Percentiles rank a stretch among this genome's conserved stretches.
Conservation (phyloP, 2,113 vertebrate species). For the Phycodurus eques region DNA sequence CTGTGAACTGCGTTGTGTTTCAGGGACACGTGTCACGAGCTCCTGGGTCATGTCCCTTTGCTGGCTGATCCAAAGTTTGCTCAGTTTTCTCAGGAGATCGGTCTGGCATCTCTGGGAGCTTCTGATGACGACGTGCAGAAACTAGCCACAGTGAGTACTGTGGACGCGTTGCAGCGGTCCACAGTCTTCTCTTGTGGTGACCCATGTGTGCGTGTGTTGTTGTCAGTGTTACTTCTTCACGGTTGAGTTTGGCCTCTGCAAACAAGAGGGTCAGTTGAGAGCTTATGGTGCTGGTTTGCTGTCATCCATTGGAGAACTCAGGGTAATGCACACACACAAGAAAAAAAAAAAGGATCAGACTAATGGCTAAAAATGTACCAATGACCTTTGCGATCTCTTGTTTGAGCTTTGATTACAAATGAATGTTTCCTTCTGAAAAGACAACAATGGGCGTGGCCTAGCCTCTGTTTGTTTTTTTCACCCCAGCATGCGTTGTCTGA, state of each 20-base stretch:
- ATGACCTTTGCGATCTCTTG: background rate
- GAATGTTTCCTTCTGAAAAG: too few relatives aligned
- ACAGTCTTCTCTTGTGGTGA: background rate
- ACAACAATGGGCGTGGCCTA: background rate
- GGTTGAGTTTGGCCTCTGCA: constrained; percentile 96
- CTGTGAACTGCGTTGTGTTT: background rate
- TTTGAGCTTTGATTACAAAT: too few relatives aligned
- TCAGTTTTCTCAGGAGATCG: constrained; percentile 98
- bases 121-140: constrained; percentile 96
- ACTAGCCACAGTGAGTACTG: constrained; percentile 87
- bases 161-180: background rate
- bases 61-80: constrained; percentile 96
- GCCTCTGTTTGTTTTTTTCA: constrained; percentile 33
- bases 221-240: constrained; percentile 98
- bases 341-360: background rate
- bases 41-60: constrained; percentile 93
- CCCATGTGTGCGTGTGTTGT: constrained; percentile 2
- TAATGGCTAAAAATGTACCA: background rate
- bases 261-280: constrained; percentile 94
- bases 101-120: constrained; percentile 91
- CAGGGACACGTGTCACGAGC: constrained; percentile 96
- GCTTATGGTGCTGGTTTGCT: constrained; percentile 94
- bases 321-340: constrained; percentile 68
- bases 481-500: constrained; percentile 92
- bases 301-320: constrained; percentile 94